Evolutionary conservation across 2,797 vertebrate genomes (phyloP).

Genomic region (Todus mexicanus): DNA sequence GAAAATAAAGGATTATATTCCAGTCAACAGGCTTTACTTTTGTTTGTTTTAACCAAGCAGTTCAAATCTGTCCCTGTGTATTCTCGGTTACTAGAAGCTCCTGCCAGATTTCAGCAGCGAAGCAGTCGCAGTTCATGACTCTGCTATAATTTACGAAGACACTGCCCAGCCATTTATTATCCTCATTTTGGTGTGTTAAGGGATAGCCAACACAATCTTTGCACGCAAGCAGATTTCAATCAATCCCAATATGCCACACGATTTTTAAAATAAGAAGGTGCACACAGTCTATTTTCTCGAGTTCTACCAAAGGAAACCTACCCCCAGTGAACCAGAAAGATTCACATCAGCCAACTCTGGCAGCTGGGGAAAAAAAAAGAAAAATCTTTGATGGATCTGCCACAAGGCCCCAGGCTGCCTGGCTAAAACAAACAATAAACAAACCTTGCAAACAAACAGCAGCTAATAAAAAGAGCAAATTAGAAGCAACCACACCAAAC

Average conservation of each 20-base stretch:
- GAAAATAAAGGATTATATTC: background rate
- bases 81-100: background rate
- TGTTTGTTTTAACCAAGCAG: background rate
- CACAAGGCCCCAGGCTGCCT: background rate
- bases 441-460: slow-evolving; percentile 10
- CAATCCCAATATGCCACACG: background rate
- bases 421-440: background rate
- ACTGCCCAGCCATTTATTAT: background rate
- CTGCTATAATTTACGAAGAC: background rate
- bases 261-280: background rate
- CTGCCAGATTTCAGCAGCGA: background rate
- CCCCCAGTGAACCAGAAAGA: background rate
- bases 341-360: background rate
- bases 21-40: background rate
- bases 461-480: slow-evolving; percentile 22
- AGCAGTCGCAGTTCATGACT: background rate
- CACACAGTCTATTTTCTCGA: background rate
- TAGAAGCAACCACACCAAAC: background rate
- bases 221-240: background rate
- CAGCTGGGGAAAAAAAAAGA: background rate
- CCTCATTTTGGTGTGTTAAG: background rate
- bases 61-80: background rate
- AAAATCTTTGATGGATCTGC: background rate
- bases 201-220: background rate
- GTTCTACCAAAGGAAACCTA: background rate